phyloP scores from a whole-genome alignment of 2,888 invertebrate genomes.

The Trachelus iudaicus region DNA sequence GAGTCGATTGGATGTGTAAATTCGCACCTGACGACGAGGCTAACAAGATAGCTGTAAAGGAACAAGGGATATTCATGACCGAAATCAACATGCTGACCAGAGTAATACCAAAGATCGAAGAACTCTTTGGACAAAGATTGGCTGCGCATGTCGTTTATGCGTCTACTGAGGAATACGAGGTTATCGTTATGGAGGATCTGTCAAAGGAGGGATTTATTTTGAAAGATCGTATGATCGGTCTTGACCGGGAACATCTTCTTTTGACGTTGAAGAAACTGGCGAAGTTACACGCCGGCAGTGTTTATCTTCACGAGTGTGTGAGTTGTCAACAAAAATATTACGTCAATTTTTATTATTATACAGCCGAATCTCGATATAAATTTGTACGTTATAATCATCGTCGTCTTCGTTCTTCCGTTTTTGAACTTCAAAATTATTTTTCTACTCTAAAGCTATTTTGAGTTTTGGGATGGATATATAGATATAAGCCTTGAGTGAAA shows the following conservation, averaged over 20 bases:
- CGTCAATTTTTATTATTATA: not conserved
- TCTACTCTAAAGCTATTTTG: too few relatives aligned
- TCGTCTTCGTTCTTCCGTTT: not conserved
- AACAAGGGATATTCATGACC: constrained; percentile 32
- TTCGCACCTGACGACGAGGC: constrained; percentile 22
- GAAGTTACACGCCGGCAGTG: constrained; percentile 43
- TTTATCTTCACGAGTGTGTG: constrained; percentile 38
- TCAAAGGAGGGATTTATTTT: constrained; percentile 23
- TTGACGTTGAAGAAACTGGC: constrained; percentile 37
- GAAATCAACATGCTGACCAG: constrained; percentile 29
- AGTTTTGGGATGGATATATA: too few relatives aligned
- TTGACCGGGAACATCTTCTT: constrained; percentile 30
- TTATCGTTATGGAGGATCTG: constrained; percentile 42
- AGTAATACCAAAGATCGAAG: constrained; percentile 32
- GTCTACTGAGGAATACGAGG: not conserved
- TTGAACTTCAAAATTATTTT: too few relatives aligned
- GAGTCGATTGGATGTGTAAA: constrained; percentile 32
- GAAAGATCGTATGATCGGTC: constrained; percentile 37
- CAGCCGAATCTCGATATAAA: not conserved
- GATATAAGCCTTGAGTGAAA: too few relatives aligned
- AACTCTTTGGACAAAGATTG: constrained; percentile 21
- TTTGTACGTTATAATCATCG: not conserved
- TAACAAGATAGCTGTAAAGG: not conserved
- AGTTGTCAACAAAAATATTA: not conserved
- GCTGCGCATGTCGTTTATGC: constrained; percentile 28